Evolutionary conservation across 2,888 invertebrate species (phyloP).

Genomic region (Spialia ferax): DNA sequence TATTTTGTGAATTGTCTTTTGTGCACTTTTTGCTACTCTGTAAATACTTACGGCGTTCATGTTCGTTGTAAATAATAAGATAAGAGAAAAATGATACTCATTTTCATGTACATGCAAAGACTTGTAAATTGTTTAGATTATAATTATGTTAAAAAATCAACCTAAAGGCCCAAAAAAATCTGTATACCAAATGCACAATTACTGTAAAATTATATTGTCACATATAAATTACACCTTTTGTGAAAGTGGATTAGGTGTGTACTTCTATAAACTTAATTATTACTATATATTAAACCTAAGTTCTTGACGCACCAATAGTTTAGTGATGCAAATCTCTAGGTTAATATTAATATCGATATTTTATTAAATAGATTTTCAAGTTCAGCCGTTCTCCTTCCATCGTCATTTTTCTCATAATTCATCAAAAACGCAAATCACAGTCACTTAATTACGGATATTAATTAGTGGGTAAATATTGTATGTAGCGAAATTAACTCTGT

Average conservation of each 20-base stretch:
- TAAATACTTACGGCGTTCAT: slow-evolving; percentile 66
- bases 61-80: slow-evolving; percentile 66
- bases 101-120: slow-evolving; percentile 55
- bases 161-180: slow-evolving; percentile 79
- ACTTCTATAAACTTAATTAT: neutral
- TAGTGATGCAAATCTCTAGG: slow-evolving; percentile 65
- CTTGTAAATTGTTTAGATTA: slow-evolving; percentile 57
- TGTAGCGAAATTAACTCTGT: slow-evolving; percentile 35
- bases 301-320: slow-evolving; percentile 70
- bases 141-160: slow-evolving; percentile 66
- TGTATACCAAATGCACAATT: slow-evolving; percentile 83
- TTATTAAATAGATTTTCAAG: slow-evolving; percentile 6
- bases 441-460: slow-evolving; percentile 13
- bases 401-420: slow-evolving; percentile 32
- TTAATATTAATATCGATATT: slow-evolving; percentile 26
- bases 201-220: slow-evolving; percentile 67
- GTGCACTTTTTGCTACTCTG: slow-evolving; percentile 85
- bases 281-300: slow-evolving; percentile 14
- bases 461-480: slow-evolving; percentile 35
- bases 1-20: slow-evolving; percentile 86
- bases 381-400: slow-evolving; percentile 25
- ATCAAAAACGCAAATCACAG: neutral
- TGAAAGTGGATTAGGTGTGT: slow-evolving; percentile 1
- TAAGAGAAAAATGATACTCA: slow-evolving; percentile 69
- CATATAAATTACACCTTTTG: slow-evolving; percentile 63